Evolutionary conservation across 2,797 vertebrate genomes (phyloP).

Genomic region (Botia kubotai): DNA sequence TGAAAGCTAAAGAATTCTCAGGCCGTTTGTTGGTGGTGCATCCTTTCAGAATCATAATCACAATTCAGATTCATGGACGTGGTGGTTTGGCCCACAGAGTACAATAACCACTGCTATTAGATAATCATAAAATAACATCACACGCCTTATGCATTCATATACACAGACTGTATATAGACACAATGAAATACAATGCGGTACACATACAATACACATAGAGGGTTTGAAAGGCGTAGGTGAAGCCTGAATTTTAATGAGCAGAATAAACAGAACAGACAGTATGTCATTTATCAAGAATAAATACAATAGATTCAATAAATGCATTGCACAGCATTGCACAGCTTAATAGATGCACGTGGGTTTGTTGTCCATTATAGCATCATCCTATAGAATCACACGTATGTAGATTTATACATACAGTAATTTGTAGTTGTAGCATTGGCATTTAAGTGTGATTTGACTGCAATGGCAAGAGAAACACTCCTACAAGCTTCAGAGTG

Average conservation of each 20-base stretch:
- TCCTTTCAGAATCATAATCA: conserved; percentile 7
- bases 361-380: neutral
- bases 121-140: neutral
- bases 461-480: neutral
- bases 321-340: too few relatives aligned
- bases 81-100: neutral
- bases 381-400: neutral
- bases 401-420: neutral
- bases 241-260: neutral
- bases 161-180: neutral
- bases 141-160: neutral
- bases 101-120: neutral
- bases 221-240: neutral
- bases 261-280: neutral
- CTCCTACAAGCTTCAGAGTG: neutral
- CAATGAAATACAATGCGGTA: neutral
- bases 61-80: neutral
- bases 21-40: neutral
- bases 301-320: too few relatives aligned
- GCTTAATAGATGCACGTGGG: neutral
- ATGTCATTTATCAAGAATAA: too few relatives aligned
- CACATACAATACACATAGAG: neutral
- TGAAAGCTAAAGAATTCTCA: neutral
- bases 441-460: neutral
- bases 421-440: neutral